These are phyloP conservation scores for Palythoa grandis DNA, from an alignment of 92 coral and sea anemone species.

Conservation along the genomic window DNA sequence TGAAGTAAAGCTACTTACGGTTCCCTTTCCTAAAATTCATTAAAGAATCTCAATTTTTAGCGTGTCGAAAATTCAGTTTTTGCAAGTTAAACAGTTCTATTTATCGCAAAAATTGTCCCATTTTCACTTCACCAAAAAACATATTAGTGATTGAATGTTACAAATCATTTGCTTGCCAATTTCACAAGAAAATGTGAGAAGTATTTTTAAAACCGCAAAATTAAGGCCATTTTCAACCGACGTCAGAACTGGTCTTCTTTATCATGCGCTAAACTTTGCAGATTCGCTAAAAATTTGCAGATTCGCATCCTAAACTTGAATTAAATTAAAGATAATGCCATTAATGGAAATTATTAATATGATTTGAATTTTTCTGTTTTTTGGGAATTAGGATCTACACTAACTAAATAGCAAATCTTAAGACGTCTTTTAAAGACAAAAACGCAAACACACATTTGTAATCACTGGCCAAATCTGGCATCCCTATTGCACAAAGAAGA, in stretches of 20 bases:
- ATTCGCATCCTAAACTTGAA: background rate
- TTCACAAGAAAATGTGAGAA: background rate
- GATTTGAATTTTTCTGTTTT: background rate
- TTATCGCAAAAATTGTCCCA: conserved; percentile 4
- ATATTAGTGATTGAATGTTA: background rate
- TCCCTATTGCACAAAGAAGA: background rate
- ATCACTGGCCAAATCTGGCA: background rate
- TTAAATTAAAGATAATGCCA: background rate
- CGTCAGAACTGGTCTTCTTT: background rate
- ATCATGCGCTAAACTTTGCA: background rate
- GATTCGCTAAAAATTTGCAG: background rate
- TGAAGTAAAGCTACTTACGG: background rate
- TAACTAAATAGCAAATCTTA: background rate
- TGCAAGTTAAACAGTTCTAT: background rate
- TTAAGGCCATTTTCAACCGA: background rate
- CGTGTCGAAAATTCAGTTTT: background rate
- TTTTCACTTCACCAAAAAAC: conserved; percentile 4
- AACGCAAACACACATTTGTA: background rate
- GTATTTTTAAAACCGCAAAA: conserved; percentile 15
- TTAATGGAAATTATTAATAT: background rate
- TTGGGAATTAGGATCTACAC: background rate
- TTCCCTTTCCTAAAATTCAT: background rate
- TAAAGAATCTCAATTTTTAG: background rate
- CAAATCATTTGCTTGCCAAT: background rate
- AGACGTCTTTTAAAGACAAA: background rate